A percentile compares a stretch with the other conserved stretches of the same genome.
phyloP scores from a whole-genome alignment of 2,113 vertebrate genomes.

The Rostratula benghalensis region DNA sequence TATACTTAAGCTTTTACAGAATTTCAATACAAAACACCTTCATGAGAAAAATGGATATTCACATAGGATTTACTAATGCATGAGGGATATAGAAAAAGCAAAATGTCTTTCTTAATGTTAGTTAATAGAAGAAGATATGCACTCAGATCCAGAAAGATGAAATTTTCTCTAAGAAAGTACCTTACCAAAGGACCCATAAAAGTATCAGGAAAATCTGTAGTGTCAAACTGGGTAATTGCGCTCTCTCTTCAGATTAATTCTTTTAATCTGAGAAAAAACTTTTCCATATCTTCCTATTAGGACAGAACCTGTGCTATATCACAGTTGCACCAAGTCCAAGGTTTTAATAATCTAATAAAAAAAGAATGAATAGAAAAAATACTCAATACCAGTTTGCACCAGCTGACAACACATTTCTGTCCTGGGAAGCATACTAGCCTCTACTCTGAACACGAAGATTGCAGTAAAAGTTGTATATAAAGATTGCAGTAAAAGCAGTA shows the following conservation, averaged over 20 bases:
- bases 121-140: neutral
- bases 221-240: neutral
- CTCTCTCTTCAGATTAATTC: neutral
- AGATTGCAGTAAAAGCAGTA: neutral
- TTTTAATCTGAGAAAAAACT: neutral
- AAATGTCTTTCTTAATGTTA: neutral
- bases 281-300: neutral
- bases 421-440: neutral
- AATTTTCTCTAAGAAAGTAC: neutral
- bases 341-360: neutral
- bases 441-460: neutral
- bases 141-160: neutral
- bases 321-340: neutral
- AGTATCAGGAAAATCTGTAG: neutral
- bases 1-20: neutral
- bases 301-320: neutral
- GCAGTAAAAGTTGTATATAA: too few relatives aligned
- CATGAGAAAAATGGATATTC: neutral
- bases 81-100: neutral
- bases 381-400: neutral
- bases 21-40: neutral
- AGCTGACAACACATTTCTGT: neutral
- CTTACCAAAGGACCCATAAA: neutral
- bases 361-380: neutral
- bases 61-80: neutral